Conservation (phyloP, 2,888 invertebrate species). For the Suillia variegata region DNA sequence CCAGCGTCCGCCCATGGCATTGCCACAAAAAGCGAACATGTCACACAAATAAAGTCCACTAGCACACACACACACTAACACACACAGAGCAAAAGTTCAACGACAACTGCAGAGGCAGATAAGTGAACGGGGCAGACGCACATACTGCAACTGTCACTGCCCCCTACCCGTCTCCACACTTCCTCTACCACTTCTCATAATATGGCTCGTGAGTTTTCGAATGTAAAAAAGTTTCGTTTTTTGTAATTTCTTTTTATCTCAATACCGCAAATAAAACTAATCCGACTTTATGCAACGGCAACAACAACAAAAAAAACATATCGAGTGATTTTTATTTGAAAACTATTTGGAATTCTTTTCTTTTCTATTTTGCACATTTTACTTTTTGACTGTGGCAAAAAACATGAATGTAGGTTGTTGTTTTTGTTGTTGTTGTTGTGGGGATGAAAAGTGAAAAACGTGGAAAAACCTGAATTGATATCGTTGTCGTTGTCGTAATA, state of each 20-base stretch:
- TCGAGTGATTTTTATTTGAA: slow-evolving; percentile 3
- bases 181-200: too few relatives aligned
- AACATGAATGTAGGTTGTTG: neutral
- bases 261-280: slow-evolving; percentile 3
- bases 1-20: too few relatives aligned
- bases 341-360: neutral
- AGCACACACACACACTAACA: too few relatives aligned
- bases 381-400: neutral
- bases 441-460: too few relatives aligned
- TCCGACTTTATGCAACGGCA: neutral
- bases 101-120: too few relatives aligned
- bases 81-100: neutral
- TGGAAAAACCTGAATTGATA: slow-evolving; percentile 1
- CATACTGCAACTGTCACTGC: too few relatives aligned
- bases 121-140: too few relatives aligned
- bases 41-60: neutral
- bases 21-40: neutral
- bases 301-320: too few relatives aligned
- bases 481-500: slow-evolving; percentile 1
- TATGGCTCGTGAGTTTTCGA: neutral
- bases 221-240: neutral
- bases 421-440: neutral
- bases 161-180: too few relatives aligned
- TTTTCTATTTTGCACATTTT: neutral
- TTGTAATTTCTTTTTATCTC: too few relatives aligned